Conservation (phyloP, 2,797 vertebrate genomes). For the Euphonia xanthogaster region DNA sequence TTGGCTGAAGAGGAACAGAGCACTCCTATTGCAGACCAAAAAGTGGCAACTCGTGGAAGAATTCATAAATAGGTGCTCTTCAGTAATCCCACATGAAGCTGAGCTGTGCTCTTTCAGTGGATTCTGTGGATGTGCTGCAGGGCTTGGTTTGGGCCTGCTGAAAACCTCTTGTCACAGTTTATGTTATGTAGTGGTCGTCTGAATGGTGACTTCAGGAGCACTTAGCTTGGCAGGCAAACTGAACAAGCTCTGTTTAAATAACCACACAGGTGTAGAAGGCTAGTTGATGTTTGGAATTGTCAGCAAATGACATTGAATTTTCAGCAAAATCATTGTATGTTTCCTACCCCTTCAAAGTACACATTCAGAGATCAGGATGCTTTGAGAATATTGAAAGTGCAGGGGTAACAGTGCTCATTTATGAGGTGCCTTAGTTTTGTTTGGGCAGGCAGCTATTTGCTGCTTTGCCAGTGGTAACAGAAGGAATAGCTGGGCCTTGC, state of each 20-base stretch:
- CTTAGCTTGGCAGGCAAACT: conserved; percentile 27
- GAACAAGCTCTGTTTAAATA: conserved; percentile 13
- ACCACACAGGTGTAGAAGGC: conserved; percentile 15
- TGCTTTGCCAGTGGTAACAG: not conserved
- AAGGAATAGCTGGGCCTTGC: not conserved
- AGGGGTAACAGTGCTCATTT: not conserved
- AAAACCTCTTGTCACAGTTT: not conserved
- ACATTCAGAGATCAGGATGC: not conserved
- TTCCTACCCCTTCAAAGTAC: not conserved
- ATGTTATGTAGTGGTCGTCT: not conserved
- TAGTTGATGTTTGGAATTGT: not conserved
- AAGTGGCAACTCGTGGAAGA: not conserved
- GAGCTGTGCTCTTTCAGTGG: not conserved
- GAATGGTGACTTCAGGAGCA: not conserved
- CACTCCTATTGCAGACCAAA: not conserved
- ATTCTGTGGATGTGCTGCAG: not conserved
- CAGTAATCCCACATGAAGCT: not conserved
- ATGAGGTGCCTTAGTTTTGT: not conserved
- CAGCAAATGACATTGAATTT: not conserved
- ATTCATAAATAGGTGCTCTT: not conserved
- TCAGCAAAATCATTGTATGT: not conserved
- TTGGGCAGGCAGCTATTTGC: not conserved
- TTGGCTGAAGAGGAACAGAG: not conserved
- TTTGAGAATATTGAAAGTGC: not conserved
- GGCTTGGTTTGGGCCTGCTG: conserved; percentile 4